Evolutionary conservation across 2,113 vertebrate genomes (phyloP).

Genomic region (Aegotheles bennettii): DNA sequence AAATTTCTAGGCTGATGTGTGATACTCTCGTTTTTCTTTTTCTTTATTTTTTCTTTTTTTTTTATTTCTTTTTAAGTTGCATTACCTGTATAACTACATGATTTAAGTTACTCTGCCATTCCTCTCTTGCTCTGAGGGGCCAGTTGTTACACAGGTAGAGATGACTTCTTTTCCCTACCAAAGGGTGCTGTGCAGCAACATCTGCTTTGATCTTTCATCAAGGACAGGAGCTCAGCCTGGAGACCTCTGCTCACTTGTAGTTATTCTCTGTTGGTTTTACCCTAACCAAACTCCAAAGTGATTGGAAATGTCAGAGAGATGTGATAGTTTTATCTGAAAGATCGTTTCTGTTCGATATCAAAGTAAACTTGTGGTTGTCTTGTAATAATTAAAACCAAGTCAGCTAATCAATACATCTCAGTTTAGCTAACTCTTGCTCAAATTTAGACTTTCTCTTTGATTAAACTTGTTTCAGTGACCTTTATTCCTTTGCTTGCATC

Average conservation of each 20-base stretch:
- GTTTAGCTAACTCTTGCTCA: background rate
- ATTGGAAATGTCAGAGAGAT: background rate
- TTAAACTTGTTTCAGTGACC: conserved; percentile 22
- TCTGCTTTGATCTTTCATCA: background rate
- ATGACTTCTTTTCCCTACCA: background rate
- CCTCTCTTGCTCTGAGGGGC: background rate
- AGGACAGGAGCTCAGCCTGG: accelerated
- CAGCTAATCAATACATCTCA: background rate
- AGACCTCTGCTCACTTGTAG: background rate
- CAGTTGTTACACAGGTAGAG: background rate
- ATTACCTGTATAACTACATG: background rate
- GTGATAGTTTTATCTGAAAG: background rate
- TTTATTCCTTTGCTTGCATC: conserved; percentile 12
- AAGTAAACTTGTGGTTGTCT: background rate
- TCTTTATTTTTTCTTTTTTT: accelerated
- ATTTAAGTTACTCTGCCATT: background rate
- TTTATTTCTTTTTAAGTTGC: background rate
- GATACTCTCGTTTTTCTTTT: accelerated
- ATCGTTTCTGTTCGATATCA: background rate
- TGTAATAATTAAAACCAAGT: conserved; percentile 18
- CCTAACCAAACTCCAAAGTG: background rate
- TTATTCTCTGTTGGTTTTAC: background rate
- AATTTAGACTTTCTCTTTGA: conserved; percentile 10
- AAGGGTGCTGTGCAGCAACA: background rate
- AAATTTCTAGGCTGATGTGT: background rate